Base-by-base conservation (phyloP, 30 jellyfish, hydroid and myxozoan genomes). In the Cassiopea andromeda region DNA sequence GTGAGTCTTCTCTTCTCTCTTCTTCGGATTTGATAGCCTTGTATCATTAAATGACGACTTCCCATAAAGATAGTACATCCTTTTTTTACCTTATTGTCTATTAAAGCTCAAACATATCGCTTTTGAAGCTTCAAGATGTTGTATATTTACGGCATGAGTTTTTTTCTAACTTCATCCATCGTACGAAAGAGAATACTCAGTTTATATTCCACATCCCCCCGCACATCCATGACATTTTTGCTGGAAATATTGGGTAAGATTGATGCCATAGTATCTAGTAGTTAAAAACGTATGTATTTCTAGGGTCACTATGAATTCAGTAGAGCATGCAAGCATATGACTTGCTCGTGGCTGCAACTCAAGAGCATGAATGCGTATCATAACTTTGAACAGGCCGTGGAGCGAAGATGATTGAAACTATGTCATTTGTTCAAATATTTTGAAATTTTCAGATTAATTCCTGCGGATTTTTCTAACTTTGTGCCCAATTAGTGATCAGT, bases 1-100 rank as follows among this genome's bases (percentile, higher is more conserved):
- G 99, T 96, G 73, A 78, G 94, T 58, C 46, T 13, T 43, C 18
- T 46, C 17, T 82, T 48, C 46, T 57, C n/a, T n/a, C n/a, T n/a
- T n/a, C n/a, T n/a, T n/a, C n/a, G n/a, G n/a, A n/a, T n/a, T n/a
- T n/a, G n/a, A n/a, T n/a, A n/a, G n/a, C n/a, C n/a, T n/a, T n/a
- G n/a, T n/a, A n/a, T n/a, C n/a, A n/a, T n/a, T n/a, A n/a, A n/a
- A n/a, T n/a, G n/a, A n/a, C n/a, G n/a, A n/a, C n/a, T n/a, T n/a
- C n/a, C n/a, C n/a, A n/a, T n/a, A n/a, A n/a, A n/a, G n/a, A n/a
- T n/a, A n/a, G n/a, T n/a, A n/a, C n/a, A n/a, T n/a, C n/a, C n/a
- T n/a, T n/a, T n/a, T n/a, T n/a, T n/a, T n/a, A n/a, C n/a, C n/a
- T n/a, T n/a, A n/a, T n/a, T n/a, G n/a, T n/a, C n/a, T n/a, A n/a